phyloP scores from a whole-genome alignment of 2,113 vertebrate genomes.

The Azemiops feae region DNA sequence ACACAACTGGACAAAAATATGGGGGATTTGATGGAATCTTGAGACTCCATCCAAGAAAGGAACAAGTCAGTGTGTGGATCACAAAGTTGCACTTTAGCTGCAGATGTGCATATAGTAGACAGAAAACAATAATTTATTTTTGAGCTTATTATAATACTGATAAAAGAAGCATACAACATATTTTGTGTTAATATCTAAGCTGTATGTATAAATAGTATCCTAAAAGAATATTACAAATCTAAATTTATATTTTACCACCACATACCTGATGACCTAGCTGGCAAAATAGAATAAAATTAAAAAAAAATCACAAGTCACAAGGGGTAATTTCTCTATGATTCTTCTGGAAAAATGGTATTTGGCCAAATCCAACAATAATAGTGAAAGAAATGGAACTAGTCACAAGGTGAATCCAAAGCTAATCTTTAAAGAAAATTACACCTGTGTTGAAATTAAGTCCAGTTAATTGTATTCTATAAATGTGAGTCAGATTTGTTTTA shows the following conservation, averaged over 20 bases:
- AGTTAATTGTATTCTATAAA: not conserved
- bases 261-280: rapidly evolving
- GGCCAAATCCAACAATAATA: not conserved
- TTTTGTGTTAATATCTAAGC: not conserved
- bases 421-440: not conserved
- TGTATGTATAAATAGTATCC: not conserved
- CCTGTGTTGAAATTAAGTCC: not conserved
- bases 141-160: not conserved
- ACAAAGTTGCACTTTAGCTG: slow-evolving; percentile 35
- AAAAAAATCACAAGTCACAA: not conserved
- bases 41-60: slow-evolving; percentile 16
- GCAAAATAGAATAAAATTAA: not conserved
- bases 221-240: not conserved
- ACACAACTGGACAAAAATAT: slow-evolving; percentile 32
- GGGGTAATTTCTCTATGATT: not conserved
- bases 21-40: slow-evolving; percentile 24
- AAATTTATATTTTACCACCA: not conserved
- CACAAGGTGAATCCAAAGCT: not conserved
- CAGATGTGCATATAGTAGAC: slow-evolving; percentile 52
- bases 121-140: slow-evolving; percentile 28
- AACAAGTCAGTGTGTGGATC: not conserved
- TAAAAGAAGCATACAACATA: not conserved
- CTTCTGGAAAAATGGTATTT: not conserved
- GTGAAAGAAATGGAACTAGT: not conserved
- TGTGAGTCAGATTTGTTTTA: not conserved